phyloP scores from a whole-genome alignment of 2,888 invertebrate genomes.

The Crepidodera aurea region DNA sequence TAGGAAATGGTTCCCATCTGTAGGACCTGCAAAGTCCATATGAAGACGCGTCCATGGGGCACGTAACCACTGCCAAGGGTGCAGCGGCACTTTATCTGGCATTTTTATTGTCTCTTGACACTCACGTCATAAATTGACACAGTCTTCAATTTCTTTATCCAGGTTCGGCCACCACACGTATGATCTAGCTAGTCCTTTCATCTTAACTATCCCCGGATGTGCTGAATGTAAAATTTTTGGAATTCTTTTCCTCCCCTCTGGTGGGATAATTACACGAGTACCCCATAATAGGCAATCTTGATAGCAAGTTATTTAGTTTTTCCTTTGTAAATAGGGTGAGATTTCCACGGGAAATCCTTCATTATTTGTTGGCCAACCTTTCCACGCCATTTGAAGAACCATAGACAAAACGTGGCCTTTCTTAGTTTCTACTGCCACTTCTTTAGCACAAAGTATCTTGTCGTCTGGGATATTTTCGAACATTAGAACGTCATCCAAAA shows the following conservation, averaged over 20 bases:
- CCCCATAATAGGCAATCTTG: conserved; percentile 39
- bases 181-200: conserved; percentile 24
- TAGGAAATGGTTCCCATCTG: conserved; percentile 5
- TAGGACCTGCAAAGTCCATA: conserved; percentile 20
- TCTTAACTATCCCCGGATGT: conserved; percentile 42
- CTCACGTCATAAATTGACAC: neutral
- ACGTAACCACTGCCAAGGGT: conserved; percentile 18
- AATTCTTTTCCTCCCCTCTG: conserved; percentile 21
- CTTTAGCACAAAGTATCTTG: neutral
- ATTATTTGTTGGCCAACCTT: neutral
- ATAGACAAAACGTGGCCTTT: neutral
- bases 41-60: conserved; percentile 23
- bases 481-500: neutral
- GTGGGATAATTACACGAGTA: conserved; percentile 38
- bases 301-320: neutral
- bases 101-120: conserved; percentile 18
- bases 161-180: conserved; percentile 30
- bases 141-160: conserved; percentile 14
- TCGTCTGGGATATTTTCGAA: neutral
- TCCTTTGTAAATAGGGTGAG: neutral
- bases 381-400: neutral
- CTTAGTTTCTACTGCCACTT: neutral
- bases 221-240: conserved; percentile 32
- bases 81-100: conserved; percentile 14
- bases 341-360: neutral